A percentile compares a stretch with the other conserved stretches of the same genome.
These are phyloP conservation scores for Dascillus cervinus DNA, from an alignment of 2,888 invertebrate genomes.

Conservation along the genomic window DNA sequence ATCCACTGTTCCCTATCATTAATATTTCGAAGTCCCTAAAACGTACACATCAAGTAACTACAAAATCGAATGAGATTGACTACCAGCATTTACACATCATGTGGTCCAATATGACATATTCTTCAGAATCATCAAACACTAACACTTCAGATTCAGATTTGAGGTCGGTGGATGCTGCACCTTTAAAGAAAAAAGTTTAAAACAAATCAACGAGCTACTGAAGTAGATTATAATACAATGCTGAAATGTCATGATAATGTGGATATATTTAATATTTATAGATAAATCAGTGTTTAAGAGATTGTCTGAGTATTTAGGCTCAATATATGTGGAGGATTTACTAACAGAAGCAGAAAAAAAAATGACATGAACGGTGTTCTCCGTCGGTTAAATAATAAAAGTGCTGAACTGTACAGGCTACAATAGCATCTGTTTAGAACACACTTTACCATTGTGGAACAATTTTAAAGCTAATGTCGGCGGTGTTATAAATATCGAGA, in stretches of 20 bases:
- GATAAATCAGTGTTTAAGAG: conserved; percentile 7
- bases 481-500: conserved; percentile 3
- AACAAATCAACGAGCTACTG: conserved; percentile 9
- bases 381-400: conserved; percentile 12
- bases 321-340: conserved; percentile 12
- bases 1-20: conserved; percentile 8
- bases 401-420: conserved; percentile 11
- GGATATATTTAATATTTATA: conserved; percentile 11
- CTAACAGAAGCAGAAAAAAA: conserved; percentile 10
- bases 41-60: conserved; percentile 7
- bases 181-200: conserved; percentile 8
- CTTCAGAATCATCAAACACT: conserved; percentile 8
- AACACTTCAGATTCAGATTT: conserved; percentile 7
- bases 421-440: conserved; percentile 10
- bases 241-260: conserved; percentile 8
- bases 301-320: conserved; percentile 12
- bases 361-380: conserved; percentile 7
- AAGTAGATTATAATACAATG: conserved; percentile 9
- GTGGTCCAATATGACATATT: conserved; percentile 5
- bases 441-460: conserved; percentile 9
- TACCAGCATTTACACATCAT: conserved; percentile 8
- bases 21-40: conserved; percentile 6
- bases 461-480: conserved; percentile 10
- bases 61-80: conserved; percentile 7
- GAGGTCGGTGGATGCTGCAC: conserved; percentile 5